phyloP scores from a whole-genome alignment of 92 coral and sea anemone species.

The Desmophyllum pertusum region DNA sequence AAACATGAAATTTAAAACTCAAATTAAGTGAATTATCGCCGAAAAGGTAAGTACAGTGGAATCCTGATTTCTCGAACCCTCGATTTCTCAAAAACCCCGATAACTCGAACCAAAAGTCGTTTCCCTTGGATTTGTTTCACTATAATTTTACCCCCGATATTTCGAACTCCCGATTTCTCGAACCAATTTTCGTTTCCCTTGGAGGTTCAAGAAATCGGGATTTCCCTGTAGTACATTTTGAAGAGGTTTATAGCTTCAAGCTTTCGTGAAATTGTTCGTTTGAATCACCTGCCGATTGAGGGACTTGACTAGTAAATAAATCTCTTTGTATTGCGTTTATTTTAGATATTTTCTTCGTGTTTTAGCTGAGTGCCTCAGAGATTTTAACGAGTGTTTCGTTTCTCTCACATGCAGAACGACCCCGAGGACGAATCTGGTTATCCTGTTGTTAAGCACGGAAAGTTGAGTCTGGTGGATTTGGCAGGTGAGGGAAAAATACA shows the following conservation, averaged over 20 bases:
- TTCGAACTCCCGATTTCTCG: too few species aligned
- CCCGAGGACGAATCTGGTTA: conserved; percentile 83
- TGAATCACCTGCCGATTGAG: not conserved
- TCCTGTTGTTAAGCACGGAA: conserved; percentile 86
- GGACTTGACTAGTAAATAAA: not conserved
- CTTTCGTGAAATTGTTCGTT: not conserved
- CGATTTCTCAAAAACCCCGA: too few species aligned
- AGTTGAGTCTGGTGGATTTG: conserved; percentile 92
- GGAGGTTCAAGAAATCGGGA: too few species aligned
- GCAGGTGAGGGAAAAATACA: conserved; percentile 72
- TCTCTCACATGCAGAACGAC: conserved; percentile 60
- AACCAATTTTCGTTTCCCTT: too few species aligned
- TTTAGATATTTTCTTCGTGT: not conserved
- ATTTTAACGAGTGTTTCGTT: not conserved
- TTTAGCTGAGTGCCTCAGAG: not conserved
- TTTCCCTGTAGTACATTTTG: not conserved
- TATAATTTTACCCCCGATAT: too few species aligned
- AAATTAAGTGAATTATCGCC: not conserved
- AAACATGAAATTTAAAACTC: not conserved
- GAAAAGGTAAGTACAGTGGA: too few species aligned
- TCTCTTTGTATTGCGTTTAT: not conserved
- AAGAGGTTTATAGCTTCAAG: not conserved
- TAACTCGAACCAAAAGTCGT: too few species aligned
- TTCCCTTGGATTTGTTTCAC: too few species aligned
- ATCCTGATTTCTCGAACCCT: too few species aligned